Conservation (phyloP, 2,797 vertebrate species). For the Syncerus caffer region DNA sequence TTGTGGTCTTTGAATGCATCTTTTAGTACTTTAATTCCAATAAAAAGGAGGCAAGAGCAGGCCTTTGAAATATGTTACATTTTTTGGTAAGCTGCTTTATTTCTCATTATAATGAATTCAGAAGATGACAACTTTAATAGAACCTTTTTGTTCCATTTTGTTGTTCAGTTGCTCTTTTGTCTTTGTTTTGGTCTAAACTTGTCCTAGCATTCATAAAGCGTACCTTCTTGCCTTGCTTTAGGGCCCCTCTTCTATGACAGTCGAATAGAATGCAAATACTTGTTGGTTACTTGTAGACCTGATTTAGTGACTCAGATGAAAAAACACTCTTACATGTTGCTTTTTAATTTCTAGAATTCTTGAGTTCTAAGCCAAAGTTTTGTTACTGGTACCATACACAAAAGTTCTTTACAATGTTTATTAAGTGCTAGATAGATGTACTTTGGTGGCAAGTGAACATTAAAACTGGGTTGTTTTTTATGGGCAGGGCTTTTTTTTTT, state of each 20-base stretch:
- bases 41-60: not conserved
- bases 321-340: not conserved
- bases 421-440: not conserved
- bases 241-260: not conserved
- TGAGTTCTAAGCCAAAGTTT: not conserved
- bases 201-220: not conserved
- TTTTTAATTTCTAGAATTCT: conserved; percentile 41
- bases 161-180: not conserved
- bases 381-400: not conserved
- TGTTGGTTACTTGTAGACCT: not conserved
- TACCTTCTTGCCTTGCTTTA: not conserved
- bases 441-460: not conserved
- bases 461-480: not conserved
- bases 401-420: not conserved
- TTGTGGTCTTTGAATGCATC: not conserved
- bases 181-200: not conserved
- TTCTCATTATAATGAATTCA: not conserved
- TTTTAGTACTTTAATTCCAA: conserved; percentile 1
- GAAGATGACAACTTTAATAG: not conserved
- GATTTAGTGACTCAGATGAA: not conserved
- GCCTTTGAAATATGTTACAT: not conserved
- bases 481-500: not conserved
- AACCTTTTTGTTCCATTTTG: not conserved
- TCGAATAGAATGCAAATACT: not conserved
- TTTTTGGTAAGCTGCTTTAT: conserved; percentile 31